phyloP scores from a whole-genome alignment of 2,113 vertebrate genomes.

The Aldabrachelys gigantea region DNA sequence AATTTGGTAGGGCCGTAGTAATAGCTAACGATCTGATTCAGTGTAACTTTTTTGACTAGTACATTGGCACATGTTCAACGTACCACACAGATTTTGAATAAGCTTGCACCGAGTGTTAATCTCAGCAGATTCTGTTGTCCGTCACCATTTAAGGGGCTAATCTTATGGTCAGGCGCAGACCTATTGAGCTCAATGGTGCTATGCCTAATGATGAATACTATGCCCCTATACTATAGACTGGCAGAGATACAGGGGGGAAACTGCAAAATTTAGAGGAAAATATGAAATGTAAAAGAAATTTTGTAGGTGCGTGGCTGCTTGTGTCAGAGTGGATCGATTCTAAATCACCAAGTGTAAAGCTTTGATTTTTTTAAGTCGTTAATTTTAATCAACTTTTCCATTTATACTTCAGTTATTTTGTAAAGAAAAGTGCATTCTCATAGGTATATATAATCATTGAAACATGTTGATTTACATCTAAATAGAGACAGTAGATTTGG shows the following conservation, averaged over 20 bases:
- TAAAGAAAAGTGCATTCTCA: not conserved
- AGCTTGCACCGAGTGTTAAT: not conserved
- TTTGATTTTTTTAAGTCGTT: not conserved
- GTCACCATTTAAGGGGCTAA: not conserved
- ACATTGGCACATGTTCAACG: fast-evolving
- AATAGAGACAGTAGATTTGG: not conserved
- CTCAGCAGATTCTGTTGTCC: fast-evolving
- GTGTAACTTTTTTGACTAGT: not conserved
- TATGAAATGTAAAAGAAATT: not conserved
- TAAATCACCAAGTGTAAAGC: not conserved
- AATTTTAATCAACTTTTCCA: not conserved
- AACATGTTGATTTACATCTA: not conserved
- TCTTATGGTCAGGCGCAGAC: not conserved
- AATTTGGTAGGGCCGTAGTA: too few species aligned
- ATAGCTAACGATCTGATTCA: not conserved
- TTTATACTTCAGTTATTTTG: not conserved
- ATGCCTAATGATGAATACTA: not conserved
- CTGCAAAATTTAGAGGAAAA: not conserved
- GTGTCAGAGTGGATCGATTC: not conserved
- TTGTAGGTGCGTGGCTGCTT: not conserved
- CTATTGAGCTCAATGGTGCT: not conserved
- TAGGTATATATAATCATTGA: not conserved
- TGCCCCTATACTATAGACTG: not conserved
- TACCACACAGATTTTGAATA: not conserved
- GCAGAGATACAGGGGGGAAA: not conserved